A percentile compares a stretch with the other conserved stretches of the same genome.
phyloP scores from a whole-genome alignment of 2,888 invertebrate genomes.

The Subacronicta megacephala region DNA sequence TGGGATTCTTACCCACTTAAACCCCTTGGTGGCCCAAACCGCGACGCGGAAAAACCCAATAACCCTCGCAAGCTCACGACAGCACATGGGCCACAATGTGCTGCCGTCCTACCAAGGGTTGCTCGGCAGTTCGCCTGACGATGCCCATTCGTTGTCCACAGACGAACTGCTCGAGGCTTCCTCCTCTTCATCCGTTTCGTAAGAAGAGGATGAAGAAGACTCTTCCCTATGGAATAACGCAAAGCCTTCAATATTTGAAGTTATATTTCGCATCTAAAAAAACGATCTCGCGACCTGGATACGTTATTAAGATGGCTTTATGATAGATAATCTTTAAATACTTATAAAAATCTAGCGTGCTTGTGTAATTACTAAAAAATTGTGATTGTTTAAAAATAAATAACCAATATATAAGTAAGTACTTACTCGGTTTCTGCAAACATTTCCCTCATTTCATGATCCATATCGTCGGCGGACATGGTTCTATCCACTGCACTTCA shows the following conservation, averaged over 20 bases:
- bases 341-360: too few relatives aligned
- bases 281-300: too few relatives aligned
- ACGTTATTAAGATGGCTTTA: too few relatives aligned
- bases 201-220: background rate
- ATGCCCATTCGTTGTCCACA: background rate
- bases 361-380: too few relatives aligned
- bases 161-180: background rate
- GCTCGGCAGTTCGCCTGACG: background rate
- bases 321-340: too few relatives aligned
- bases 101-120: too few relatives aligned
- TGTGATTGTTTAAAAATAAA: background rate
- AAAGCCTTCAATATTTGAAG: background rate
- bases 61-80: too few relatives aligned
- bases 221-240: background rate
- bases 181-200: background rate
- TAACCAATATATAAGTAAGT: background rate
- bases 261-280: too few relatives aligned
- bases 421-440: background rate
- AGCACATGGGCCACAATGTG: too few relatives aligned
- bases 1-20: too few relatives aligned
- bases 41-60: too few relatives aligned
- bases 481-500: background rate
- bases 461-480: background rate
- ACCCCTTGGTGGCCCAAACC: too few relatives aligned
- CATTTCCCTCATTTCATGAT: background rate